A percentile compares a stretch with the other conserved stretches of the same genome.
Conservation (phyloP, 2,888 invertebrate species). For the Leucophenga maculata region DNA sequence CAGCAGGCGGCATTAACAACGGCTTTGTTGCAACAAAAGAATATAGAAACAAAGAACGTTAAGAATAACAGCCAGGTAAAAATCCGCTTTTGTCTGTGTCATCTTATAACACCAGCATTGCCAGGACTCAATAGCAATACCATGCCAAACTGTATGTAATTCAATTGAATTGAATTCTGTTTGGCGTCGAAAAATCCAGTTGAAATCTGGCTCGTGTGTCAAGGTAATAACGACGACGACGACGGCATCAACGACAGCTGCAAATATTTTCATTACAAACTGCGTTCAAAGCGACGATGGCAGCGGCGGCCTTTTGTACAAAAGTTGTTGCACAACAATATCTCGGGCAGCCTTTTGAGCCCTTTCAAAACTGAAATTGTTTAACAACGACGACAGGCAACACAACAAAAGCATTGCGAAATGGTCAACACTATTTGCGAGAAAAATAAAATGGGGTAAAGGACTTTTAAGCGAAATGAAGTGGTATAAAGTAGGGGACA, state of each 20-base stretch:
- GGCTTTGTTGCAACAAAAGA: not conserved
- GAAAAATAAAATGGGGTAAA: conserved; percentile 3
- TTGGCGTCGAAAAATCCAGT: conserved; percentile 39
- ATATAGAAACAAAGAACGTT: too few relatives aligned
- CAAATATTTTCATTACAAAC: conserved; percentile 22
- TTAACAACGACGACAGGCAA: conserved; percentile 4
- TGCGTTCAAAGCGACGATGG: too few relatives aligned
- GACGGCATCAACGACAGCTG: conserved; percentile 14
- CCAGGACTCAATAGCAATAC: too few relatives aligned
- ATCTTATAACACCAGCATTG: too few relatives aligned
- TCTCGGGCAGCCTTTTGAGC: conserved; percentile 3
- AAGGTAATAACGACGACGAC: conserved; percentile 56
- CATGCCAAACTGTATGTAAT: too few relatives aligned
- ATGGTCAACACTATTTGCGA: conserved; percentile 16
- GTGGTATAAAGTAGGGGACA: not conserved
- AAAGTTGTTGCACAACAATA: not conserved
- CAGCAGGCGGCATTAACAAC: not conserved
- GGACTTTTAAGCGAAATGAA: conserved; percentile 4
- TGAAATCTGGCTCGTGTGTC: conserved; percentile 63
- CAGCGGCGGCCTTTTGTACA: too few relatives aligned
- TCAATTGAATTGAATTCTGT: conserved; percentile 15
- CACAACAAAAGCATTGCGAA: not conserved
- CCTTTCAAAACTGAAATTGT: conserved; percentile 18
- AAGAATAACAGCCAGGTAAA: too few relatives aligned
- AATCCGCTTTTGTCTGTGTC: too few relatives aligned